A percentile compares a stretch with the other conserved stretches of the same genome.
These are phyloP conservation scores for Caenorhabditis virilis DNA, from an alignment of 2,888 invertebrate genomes.

Conservation along the genomic window DNA sequence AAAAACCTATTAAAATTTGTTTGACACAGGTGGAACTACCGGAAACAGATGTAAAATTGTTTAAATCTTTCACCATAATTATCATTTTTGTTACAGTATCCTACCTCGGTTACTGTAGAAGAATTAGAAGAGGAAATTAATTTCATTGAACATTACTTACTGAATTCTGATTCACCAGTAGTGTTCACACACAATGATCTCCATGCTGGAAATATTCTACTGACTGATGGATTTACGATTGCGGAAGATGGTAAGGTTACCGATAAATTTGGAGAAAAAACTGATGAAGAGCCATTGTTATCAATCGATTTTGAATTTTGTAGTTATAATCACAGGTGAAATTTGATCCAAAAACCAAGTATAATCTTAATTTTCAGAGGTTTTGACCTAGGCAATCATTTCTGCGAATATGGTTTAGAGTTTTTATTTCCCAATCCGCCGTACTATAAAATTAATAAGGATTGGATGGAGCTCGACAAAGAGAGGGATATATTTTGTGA, in stretches of 20 bases:
- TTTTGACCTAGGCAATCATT: constrained; percentile 55
- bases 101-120: constrained; percentile 39
- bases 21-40: constrained; percentile 43
- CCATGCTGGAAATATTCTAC: constrained; percentile 61
- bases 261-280: constrained; percentile 24
- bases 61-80: not conserved
- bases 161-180: constrained; percentile 74
- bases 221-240: constrained; percentile 42
- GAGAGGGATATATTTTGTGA: constrained; percentile 44
- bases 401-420: constrained; percentile 54
- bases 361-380: constrained; percentile 35
- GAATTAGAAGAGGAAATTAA: constrained; percentile 49
- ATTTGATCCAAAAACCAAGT: not conserved
- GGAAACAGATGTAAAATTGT: constrained; percentile 23
- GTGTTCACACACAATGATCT: constrained; percentile 71
- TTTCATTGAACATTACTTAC: constrained; percentile 50
- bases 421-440: constrained; percentile 40
- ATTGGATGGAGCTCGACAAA: constrained; percentile 41
- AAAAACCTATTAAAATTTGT: constrained; percentile 39
- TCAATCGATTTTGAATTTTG: constrained; percentile 55
- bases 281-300: constrained; percentile 38
- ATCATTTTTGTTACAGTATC: constrained; percentile 36
- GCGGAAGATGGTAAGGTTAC: constrained; percentile 42
- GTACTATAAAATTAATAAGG: constrained; percentile 47
- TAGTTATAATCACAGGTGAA: constrained; percentile 53